phyloP scores from a whole-genome alignment of 1,140 invertebrate genomes.

The Heliconius congener region DNA sequence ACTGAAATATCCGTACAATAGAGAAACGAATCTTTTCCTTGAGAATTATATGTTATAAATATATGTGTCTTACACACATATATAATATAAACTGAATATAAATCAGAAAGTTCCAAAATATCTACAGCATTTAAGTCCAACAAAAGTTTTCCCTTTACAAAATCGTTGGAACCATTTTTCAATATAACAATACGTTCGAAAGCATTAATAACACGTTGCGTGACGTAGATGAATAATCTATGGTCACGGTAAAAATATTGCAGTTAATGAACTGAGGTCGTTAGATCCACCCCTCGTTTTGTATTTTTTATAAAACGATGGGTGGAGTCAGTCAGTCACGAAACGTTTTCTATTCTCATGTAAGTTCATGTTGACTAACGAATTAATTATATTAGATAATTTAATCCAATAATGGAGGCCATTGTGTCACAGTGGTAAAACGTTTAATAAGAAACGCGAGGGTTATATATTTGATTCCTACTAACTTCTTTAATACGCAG shows the following conservation, averaged over 20 bases:
- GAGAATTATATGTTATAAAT: neutral
- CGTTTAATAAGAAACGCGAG: neutral
- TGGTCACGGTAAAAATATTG: slow-evolving; percentile 25
- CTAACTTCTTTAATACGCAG: no score
- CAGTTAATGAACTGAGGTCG: slow-evolving; percentile 30
- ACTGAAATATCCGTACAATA: neutral
- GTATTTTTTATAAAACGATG: slow-evolving; percentile 31
- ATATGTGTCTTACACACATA: no score
- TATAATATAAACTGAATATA: no score
- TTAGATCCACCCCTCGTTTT: slow-evolving; percentile 32
- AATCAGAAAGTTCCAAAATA: neutral
- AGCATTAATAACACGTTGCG: slow-evolving; percentile 24
- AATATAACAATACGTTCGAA: neutral
- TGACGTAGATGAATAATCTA: slow-evolving; percentile 28
- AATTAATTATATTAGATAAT: neutral
- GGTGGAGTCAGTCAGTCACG: slow-evolving; percentile 20
- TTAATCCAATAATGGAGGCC: neutral
- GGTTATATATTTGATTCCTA: neutral
- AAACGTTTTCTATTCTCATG: neutral
- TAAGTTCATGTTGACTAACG: neutral
- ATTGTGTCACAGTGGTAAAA: neutral
- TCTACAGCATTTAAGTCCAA: neutral
- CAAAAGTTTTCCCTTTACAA: neutral
- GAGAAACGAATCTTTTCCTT: neutral
- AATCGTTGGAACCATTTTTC: neutral